phyloP scores from a whole-genome alignment of 2,797 vertebrate species.

The Urocyon cinereoargenteus region DNA sequence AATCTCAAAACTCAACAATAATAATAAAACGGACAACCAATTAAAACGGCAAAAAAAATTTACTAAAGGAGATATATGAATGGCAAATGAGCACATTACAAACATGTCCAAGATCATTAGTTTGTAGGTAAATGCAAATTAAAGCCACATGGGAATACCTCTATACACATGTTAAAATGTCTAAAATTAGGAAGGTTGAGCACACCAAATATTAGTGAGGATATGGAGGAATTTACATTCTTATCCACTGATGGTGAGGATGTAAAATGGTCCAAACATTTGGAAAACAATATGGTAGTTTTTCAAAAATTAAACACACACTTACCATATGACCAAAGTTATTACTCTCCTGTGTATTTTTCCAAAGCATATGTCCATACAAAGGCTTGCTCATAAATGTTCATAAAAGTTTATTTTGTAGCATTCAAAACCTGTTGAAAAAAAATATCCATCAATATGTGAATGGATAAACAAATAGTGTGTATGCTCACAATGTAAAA shows the following conservation, averaged over 20 bases:
- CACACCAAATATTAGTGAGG: not conserved
- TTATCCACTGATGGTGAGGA: not conserved
- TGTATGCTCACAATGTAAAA: not conserved
- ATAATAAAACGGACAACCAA: not conserved
- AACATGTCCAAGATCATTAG: not conserved
- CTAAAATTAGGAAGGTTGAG: not conserved
- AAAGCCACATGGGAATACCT: not conserved
- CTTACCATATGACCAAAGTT: not conserved
- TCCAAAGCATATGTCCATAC: not conserved
- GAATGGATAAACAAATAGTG: not conserved
- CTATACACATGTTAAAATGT: not conserved
- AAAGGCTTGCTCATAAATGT: not conserved
- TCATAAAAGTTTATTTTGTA: not conserved
- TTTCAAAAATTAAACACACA: not conserved
- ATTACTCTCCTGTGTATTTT: not conserved
- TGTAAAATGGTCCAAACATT: not conserved
- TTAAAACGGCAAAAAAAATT: not conserved
- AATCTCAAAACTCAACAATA: not conserved
- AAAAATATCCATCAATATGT: not conserved
- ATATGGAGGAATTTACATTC: not conserved
- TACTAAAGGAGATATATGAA: not conserved
- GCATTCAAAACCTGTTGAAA: not conserved
- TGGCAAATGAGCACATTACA: not conserved
- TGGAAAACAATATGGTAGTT: not conserved
- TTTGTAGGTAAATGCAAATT: not conserved